Conservation (phyloP, 1,140 invertebrate genomes). For the Pseudoatta argentina region DNA sequence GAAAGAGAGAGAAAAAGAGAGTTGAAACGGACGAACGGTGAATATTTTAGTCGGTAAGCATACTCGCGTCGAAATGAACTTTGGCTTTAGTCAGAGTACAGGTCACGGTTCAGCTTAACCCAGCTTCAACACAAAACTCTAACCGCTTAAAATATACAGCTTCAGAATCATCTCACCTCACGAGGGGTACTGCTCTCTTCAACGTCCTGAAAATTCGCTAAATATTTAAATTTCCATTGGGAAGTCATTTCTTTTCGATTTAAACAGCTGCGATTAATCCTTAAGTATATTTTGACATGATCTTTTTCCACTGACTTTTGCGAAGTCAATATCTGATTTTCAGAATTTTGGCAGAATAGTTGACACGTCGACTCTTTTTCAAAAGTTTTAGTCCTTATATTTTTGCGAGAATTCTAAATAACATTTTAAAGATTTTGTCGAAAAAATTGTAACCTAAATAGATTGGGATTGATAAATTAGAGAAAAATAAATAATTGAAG, state of each 20-base stretch:
- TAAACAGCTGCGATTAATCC: slow-evolving; percentile 25
- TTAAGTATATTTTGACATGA: slow-evolving; percentile 6
- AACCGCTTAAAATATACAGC: slow-evolving; percentile 71
- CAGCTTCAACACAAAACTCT: slow-evolving; percentile 51
- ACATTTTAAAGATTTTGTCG: not conserved
- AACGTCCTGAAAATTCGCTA: slow-evolving; percentile 33
- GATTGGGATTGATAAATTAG: not conserved
- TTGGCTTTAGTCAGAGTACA: slow-evolving; percentile 52
- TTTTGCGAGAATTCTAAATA: not conserved
- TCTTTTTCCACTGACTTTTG: not conserved
- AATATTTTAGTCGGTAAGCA: slow-evolving; percentile 71
- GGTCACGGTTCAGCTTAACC: slow-evolving; percentile 69
- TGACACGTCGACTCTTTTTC: not conserved
- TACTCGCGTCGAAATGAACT: slow-evolving; percentile 69
- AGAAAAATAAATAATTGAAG: not conserved
- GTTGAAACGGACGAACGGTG: slow-evolving; percentile 33
- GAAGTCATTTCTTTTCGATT: slow-evolving; percentile 16
- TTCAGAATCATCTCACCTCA: slow-evolving; percentile 13
- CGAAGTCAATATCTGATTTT: not conserved
- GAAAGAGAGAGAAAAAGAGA: not conserved
- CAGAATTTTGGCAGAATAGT: not conserved
- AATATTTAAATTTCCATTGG: slow-evolving; percentile 39
- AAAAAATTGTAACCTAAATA: not conserved
- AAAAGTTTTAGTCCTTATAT: not conserved
- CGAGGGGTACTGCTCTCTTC: not conserved